Evolutionary conservation across 2,888 invertebrate genomes (phyloP), one percentile per base, ranked within the genome.

Genomic region (Apodemia zela): DNA sequence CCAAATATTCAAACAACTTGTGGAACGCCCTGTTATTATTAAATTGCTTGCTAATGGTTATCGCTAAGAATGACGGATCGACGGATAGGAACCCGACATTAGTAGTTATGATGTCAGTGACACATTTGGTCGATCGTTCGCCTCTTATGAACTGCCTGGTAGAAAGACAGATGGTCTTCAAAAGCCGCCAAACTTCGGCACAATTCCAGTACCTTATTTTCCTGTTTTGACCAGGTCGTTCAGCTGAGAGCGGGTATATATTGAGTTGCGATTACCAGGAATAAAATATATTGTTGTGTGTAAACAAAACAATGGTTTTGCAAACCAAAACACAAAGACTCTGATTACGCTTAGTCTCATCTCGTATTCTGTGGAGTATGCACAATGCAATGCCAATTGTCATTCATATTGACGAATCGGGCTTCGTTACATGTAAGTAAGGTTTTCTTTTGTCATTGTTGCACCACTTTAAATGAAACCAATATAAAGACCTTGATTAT

Each of bases 331-430:
- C 54, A 54, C 54, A 54, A 21, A 25, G 35, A 18, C 58, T 63
- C 21, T 21, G 35, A 59, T 42, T 29, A 49, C 49, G 51, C 11
- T 45, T 63, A 59, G 49, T 54, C 38, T 61, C 51, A 63, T 64
- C 66, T 65, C 66, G 68, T 61, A 62, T 68, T 68, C 38, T 62
- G 65, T 61, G 57, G 29, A 64, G 60, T 35, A 58, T 38, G 59
- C 63, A 57, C 60, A 66, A 65, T 63, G 61, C 4, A 29, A 29
- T 64, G n/a, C 54, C 54, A 25, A 57, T 57, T 59, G 63, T 47
- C 29, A 60, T 57, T 62, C 54, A 59, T 58, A 25, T 63, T 58
- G 15, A 33, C 18, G 29, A 54, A 38, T 38, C n/a, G 33, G 7
- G 11, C 25, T 57, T 21, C 42, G 59, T 59, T 29, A 38, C 33